Conservation (phyloP, 1,140 invertebrate genomes). For the Trachymyrmex septentrionalis region DNA sequence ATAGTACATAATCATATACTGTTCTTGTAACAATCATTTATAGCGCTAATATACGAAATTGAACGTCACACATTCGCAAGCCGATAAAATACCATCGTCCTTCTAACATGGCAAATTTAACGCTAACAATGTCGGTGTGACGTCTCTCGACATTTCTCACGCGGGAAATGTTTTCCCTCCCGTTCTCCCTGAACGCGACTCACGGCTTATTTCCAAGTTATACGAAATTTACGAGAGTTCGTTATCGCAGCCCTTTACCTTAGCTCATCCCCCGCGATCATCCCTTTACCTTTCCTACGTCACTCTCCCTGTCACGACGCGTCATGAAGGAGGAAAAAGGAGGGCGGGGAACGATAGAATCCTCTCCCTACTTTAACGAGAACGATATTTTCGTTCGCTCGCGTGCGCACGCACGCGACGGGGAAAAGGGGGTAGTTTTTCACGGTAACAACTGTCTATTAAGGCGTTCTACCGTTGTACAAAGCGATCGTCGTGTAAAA, state of each 20-base stretch:
- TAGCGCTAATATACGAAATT: background rate
- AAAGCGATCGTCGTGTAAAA: constrained; percentile 18
- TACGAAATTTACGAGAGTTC: constrained; percentile 46
- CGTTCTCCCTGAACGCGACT: background rate
- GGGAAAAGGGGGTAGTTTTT: background rate
- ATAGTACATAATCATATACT: too few species aligned
- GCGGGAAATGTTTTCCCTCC: constrained; percentile 17
- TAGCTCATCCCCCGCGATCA: background rate
- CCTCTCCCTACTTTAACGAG: constrained; percentile 16
- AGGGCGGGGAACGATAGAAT: background rate
- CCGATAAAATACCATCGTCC: background rate
- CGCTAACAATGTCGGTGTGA: background rate
- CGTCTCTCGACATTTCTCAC: constrained; percentile 1
- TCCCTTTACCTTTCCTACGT: background rate
- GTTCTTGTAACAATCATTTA: background rate
- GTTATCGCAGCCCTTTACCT: constrained; percentile 37
- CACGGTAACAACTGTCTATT: constrained; percentile 20
- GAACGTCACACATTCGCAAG: background rate
- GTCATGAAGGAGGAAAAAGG: background rate
- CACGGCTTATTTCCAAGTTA: constrained; percentile 15
- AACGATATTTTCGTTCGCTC: constrained; percentile 20
- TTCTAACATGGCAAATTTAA: constrained; percentile 12
- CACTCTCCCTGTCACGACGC: constrained; percentile 20
- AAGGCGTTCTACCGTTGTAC: background rate
- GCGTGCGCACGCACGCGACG: background rate